phyloP scores from a whole-genome alignment of 2,888 invertebrate genomes.

The Malacosoma neustria region DNA sequence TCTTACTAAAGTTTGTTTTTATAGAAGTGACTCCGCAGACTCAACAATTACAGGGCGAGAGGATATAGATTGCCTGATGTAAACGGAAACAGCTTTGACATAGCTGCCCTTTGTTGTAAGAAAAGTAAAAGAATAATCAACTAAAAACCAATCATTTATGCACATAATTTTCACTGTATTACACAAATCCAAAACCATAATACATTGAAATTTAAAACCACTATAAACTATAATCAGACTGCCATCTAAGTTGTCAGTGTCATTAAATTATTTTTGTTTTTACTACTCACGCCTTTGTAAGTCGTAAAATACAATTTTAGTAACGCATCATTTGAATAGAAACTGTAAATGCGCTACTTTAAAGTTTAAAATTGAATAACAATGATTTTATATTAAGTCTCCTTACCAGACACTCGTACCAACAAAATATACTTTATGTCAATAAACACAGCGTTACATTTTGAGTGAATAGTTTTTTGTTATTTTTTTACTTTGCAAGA shows the following conservation, averaged over 20 bases:
- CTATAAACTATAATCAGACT: background rate
- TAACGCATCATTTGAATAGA: background rate
- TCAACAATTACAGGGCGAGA: too few species aligned
- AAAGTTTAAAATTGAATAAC: background rate
- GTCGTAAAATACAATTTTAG: constrained; percentile 12
- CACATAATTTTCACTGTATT: background rate
- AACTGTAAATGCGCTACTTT: background rate
- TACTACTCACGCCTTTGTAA: constrained; percentile 2
- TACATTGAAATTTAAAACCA: background rate
- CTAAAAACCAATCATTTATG: too few species aligned
- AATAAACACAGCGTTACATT: background rate
- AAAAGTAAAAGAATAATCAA: too few species aligned
- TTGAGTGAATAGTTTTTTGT: background rate
- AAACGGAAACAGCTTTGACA: too few species aligned
- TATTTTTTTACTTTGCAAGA: background rate
- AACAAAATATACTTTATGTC: background rate
- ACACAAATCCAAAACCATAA: background rate
- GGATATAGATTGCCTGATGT: too few species aligned
- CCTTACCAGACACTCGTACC: background rate
- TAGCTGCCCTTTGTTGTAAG: too few species aligned
- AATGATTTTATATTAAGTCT: background rate
- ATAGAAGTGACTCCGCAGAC: too few species aligned
- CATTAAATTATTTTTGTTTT: background rate
- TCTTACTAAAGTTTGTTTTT: too few species aligned
- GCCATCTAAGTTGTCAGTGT: background rate